Evolutionary conservation across 2,888 invertebrate species (phyloP).

Genomic region (Acanthosepion esculentum): DNA sequence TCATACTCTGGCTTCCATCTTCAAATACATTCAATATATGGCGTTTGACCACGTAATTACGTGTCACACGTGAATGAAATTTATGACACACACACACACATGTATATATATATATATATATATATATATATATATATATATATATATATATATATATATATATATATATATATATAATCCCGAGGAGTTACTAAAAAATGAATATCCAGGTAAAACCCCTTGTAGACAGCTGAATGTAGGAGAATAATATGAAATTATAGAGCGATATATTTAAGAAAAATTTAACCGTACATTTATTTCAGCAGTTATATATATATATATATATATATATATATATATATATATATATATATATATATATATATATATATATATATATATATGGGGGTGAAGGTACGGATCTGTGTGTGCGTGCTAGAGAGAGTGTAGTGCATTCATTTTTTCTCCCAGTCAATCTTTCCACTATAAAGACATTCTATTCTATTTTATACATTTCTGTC

Average conservation of each 20-base stretch:
- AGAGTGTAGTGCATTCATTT: neutral
- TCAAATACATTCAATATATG: no score
- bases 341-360: neutral
- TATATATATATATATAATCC: neutral
- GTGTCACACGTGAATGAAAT: no score
- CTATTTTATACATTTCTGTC: no score
- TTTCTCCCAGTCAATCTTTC: no score
- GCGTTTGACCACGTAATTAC: no score
- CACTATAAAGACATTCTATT: no score
- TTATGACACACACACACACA: neutral
- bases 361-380: slow-evolving; percentile 36
- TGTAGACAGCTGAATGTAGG: no score
- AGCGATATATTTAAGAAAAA: no score
- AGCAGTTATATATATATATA: neutral
- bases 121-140: neutral
- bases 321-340: neutral
- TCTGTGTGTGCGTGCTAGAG: neutral
- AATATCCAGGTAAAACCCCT: no score
- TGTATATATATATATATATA: neutral
- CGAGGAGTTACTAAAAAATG: neutral
- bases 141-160: neutral
- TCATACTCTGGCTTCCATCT: no score
- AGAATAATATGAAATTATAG: no score
- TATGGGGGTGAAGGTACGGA: neutral
- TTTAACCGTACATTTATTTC: no score